Evolutionary conservation across 2,797 vertebrate genomes (phyloP).

Genomic region (Poecilia wingei): DNA sequence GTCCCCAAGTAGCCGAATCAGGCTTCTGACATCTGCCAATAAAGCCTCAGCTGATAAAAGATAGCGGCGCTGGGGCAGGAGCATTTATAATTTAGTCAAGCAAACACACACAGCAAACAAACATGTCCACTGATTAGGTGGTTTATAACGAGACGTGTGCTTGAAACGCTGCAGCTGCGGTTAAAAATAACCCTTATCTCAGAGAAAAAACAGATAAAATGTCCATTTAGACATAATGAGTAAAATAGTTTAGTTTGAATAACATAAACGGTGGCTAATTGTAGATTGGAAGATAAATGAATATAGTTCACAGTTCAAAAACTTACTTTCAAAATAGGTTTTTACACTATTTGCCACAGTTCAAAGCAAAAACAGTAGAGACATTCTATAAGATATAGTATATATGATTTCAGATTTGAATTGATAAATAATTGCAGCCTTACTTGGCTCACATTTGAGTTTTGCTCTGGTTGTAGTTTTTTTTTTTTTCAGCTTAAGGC

Average conservation of each 20-base stretch:
- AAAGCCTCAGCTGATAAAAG: slow-evolving; percentile 12
- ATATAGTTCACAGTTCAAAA: not conserved
- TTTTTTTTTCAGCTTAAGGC: not conserved
- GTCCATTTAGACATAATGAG: not conserved
- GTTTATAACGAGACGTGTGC: slow-evolving; percentile 1
- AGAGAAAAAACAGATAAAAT: not conserved
- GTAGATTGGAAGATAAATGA: not conserved
- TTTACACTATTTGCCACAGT: not conserved
- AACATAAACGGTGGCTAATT: not conserved
- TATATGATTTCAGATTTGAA: not conserved
- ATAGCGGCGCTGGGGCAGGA: slow-evolving; percentile 1
- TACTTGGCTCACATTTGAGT: not conserved
- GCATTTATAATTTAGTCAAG: not conserved
- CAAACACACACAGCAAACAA: not conserved
- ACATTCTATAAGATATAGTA: not conserved
- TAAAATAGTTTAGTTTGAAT: not conserved
- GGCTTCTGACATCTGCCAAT: slow-evolving; percentile 17
- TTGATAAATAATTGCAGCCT: not conserved
- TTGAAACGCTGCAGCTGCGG: not conserved
- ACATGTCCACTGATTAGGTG: not conserved
- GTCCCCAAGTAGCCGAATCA: slow-evolving; percentile 11
- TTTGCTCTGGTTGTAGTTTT: not conserved
- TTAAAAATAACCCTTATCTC: not conserved
- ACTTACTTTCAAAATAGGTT: not conserved
- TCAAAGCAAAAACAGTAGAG: not conserved